Evolutionary conservation across 2,113 vertebrate species (phyloP).

Genomic region (Malaclemys terrapin): DNA sequence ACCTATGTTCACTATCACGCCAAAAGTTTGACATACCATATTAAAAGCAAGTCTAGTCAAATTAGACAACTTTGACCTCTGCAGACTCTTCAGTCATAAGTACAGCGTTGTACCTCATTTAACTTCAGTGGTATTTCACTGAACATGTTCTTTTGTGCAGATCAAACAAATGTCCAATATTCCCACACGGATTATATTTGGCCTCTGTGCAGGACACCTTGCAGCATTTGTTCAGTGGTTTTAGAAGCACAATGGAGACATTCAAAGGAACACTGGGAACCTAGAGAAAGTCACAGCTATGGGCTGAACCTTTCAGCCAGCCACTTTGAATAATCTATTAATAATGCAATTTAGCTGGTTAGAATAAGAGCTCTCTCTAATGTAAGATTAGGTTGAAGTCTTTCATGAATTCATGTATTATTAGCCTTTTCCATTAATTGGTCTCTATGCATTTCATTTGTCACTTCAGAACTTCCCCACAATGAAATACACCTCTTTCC

Average conservation of each 20-base stretch:
- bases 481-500: background rate
- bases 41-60: background rate
- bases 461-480: background rate
- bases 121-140: background rate
- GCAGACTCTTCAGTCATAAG: background rate
- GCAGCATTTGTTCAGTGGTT: conserved; percentile 46
- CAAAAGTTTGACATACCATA: background rate
- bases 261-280: background rate
- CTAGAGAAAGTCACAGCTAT: conserved; percentile 57
- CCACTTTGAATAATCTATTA: background rate
- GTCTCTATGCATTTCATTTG: conserved; percentile 11
- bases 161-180: background rate
- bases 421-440: conserved; percentile 44
- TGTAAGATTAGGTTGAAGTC: conserved; percentile 48
- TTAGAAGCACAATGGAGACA: conserved; percentile 39
- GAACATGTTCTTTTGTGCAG: background rate
- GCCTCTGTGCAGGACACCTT: conserved; percentile 31
- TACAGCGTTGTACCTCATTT: background rate
- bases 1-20: background rate
- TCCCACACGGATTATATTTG: conserved; percentile 24
- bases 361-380: conserved; percentile 52
- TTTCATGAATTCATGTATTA: conserved; percentile 47
- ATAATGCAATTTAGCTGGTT: conserved; percentile 52
- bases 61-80: background rate
- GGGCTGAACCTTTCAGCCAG: conserved; percentile 14